Conservation (phyloP, 2,113 vertebrate genomes). For the Tichodroma muraria region DNA sequence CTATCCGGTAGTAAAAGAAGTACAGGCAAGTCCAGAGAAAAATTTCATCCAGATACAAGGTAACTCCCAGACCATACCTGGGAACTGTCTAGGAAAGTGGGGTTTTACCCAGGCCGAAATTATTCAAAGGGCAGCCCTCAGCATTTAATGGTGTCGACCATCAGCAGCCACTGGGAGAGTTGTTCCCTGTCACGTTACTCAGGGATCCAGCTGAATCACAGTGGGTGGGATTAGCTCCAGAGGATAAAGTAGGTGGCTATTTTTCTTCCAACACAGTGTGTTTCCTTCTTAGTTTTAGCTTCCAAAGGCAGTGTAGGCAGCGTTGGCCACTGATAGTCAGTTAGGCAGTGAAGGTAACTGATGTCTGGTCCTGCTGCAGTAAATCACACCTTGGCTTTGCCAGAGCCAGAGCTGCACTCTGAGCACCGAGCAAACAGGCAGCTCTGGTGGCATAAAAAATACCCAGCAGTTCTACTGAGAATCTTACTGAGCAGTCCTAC, state of each 20-base stretch:
- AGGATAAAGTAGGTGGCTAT: neutral
- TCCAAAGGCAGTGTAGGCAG: neutral
- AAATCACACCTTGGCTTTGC: neutral
- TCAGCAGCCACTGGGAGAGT: neutral
- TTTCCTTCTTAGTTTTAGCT: neutral
- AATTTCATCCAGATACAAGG: neutral
- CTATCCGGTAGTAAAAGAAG: neutral
- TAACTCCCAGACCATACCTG: neutral
- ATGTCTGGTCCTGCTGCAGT: neutral
- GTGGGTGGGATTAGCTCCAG: neutral
- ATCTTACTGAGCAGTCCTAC: too few species aligned
- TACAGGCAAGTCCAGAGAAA: neutral
- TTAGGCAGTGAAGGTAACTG: neutral
- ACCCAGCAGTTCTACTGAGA: neutral
- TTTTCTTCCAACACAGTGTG: neutral
- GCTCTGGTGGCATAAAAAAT: neutral
- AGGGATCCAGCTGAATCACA: neutral
- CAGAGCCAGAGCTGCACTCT: neutral
- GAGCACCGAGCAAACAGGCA: neutral
- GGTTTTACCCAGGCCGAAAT: neutral
- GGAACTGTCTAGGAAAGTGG: neutral
- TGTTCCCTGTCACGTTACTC: accelerated
- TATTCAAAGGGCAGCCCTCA: neutral
- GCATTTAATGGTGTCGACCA: neutral
- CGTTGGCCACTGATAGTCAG: neutral